Conservation (phyloP, 2,888 invertebrate genomes). For the Amphipyra tragopoginis region DNA sequence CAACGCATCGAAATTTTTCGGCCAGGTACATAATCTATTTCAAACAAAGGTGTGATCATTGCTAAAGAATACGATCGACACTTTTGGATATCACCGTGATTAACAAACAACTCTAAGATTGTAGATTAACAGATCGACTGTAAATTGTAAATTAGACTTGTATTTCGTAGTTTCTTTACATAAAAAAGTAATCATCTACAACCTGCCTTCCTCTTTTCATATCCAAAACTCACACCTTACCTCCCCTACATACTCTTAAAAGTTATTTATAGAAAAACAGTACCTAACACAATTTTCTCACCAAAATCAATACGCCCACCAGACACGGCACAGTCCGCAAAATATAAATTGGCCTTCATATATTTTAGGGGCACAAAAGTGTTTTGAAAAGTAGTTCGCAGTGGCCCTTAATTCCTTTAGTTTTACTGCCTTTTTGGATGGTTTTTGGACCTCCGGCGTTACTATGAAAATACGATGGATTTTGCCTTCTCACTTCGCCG, state of each 20-base stretch:
- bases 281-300: neutral
- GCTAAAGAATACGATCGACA: no score
- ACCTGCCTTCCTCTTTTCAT: no score
- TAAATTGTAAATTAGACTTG: no score
- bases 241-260: no score
- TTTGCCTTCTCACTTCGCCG: slow-evolving; percentile 38
- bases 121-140: no score
- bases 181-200: no score
- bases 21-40: no score
- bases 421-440: slow-evolving; percentile 89
- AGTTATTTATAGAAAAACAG: neutral
- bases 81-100: no score
- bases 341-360: slow-evolving; percentile 89
- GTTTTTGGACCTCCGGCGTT: slow-evolving; percentile 77
- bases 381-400: slow-evolving; percentile 88
- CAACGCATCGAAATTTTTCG: no score
- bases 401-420: slow-evolving; percentile 87
- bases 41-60: no score
- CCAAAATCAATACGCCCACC: slow-evolving; percentile 52
- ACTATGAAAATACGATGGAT: slow-evolving; percentile 51
- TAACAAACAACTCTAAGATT: no score
- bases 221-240: neutral
- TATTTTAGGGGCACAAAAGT: slow-evolving; percentile 84
- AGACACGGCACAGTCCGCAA: slow-evolving; percentile 62
- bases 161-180: no score